Base-by-base conservation (phyloP, 2,888 invertebrate genomes). In the Endotricha flammealis region DNA sequence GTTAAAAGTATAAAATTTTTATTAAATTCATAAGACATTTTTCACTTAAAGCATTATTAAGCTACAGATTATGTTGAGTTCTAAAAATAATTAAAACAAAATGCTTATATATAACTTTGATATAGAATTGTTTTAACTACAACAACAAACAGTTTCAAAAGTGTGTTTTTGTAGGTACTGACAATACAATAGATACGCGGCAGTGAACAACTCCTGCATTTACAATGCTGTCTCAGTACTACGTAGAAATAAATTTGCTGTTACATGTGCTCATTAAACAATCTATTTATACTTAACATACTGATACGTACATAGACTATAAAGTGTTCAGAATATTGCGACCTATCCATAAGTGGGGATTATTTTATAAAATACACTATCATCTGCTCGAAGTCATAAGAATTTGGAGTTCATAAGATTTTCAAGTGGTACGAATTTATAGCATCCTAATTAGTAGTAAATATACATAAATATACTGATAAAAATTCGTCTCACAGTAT, bases 401-500 rank as follows among this genome's bases (percentile, higher is more conserved):
- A 86, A 74, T 81, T 71, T 76, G 64, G 72, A 79, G 73, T 81
- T 86, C 85, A 86, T 85, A 85, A 86, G 85, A 83, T 74, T 59
- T 56, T 74, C 67, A 65, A 78, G 78, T 82, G 77, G 80, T 83
- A 74, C 77, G 64, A 75, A 66, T 74, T 57, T 59, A 70, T 81
- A 82, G 78, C 76, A 54, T 73, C 57, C 81, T 82, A 81, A 72
- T n/a, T 72, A 75, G 63, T 44, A 41, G 34, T 37, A 42, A 70
- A 65, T 68, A 70, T 63, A 71, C 54, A 61, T 72, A 75, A 75
- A 78, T 79, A 82, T 73, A 76, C 71, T 61, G 66, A 65, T 80
- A 81, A 75, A 81, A 82, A 80, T 64, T 75, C 64, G 64, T 78
- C 69, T 72, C 67, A 70, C 72, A 75, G 71, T 77, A 75, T 77